Base-by-base conservation (phyloP, 2,113 vertebrate genomes). In the Percopsis transmontana region DNA sequence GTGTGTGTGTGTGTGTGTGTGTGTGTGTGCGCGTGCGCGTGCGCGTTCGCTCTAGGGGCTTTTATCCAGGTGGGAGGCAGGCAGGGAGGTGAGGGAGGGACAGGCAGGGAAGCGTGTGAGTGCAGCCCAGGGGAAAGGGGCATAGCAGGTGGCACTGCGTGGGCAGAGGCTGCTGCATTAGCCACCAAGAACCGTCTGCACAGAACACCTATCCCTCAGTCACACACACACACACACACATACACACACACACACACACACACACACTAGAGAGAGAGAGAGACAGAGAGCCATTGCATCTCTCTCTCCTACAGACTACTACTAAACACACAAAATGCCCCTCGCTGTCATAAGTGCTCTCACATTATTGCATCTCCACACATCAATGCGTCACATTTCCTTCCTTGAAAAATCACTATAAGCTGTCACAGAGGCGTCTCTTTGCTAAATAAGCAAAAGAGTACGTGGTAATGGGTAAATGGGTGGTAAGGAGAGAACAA, bases 21-120 rank as follows among this genome's bases (percentile, higher is more conserved):
- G 50, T 80, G 69, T 75, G 68, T 72, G 48, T 50, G 18, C 48
- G 42, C 23, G 27, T 79, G 70, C 76, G 75, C 65, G 69, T 70
- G 38, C 21, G 59, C 51, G 2, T 65, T 55, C 38, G 19, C 65
- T 74, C 41, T 0, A 5, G 41, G 4, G 38, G 33, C 66, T 81
- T 77, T 80, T 23, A 77, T 82, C 70, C 66, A 68, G 33, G 73
- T 62, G 3, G 66, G 68, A 64, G 67, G 62, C 53, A 38, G 58
- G 50, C 52, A 62, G 15, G n/a, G n/a, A 3, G 42, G 42, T 14
- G 45, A 33, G 21, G 10, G 5, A 44, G 68, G 63, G 18, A 52
- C 20, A 19, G 48, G 11, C 18, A 19, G 48, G 11, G 48, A 20
- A n/a, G 20, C 18, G 51, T 53, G 20, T 53, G 51, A 53, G 4